phyloP scores from a whole-genome alignment of 2,113 vertebrate genomes.

The Hippocampus comes region DNA sequence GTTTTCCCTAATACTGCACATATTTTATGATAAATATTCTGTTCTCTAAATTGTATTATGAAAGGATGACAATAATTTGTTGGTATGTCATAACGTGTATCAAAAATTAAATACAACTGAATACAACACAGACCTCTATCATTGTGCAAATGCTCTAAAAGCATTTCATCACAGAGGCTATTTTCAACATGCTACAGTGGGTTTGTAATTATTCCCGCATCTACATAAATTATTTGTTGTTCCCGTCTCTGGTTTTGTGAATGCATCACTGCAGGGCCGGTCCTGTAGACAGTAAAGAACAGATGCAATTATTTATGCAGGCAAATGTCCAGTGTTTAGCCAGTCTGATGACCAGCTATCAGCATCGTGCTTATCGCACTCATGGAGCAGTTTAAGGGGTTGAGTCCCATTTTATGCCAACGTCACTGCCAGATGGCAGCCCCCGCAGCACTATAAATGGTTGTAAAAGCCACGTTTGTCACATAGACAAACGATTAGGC shows the following conservation, averaged over 20 bases:
- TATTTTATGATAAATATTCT: not conserved
- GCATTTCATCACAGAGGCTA: conserved; percentile 26
- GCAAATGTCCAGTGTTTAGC: conserved; percentile 59
- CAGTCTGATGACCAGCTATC: conserved; percentile 55
- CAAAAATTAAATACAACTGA: not conserved
- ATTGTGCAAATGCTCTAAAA: conserved; percentile 3
- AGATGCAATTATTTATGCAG: conserved; percentile 67
- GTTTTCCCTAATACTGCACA: not conserved
- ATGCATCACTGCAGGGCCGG: conserved; percentile 32
- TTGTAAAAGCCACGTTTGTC: conserved; percentile 55
- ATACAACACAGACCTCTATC: not conserved
- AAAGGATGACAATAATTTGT: too few relatives aligned
- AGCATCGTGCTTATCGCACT: conserved; percentile 55
- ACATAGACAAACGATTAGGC: conserved; percentile 49
- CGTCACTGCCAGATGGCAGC: conserved; percentile 56
- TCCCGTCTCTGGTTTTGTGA: conserved; percentile 36
- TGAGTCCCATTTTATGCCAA: conserved; percentile 39
- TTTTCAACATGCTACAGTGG: conserved; percentile 24
- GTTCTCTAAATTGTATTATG: not conserved
- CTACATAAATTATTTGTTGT: conserved; percentile 34
- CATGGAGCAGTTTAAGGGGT: conserved; percentile 55
- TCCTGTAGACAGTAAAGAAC: conserved; percentile 41
- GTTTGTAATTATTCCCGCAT: conserved; percentile 43
- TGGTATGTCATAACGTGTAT: too few relatives aligned
- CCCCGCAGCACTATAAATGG: conserved; percentile 40